Conservation (phyloP, 2,888 invertebrate species). For the Taenaris catops region DNA sequence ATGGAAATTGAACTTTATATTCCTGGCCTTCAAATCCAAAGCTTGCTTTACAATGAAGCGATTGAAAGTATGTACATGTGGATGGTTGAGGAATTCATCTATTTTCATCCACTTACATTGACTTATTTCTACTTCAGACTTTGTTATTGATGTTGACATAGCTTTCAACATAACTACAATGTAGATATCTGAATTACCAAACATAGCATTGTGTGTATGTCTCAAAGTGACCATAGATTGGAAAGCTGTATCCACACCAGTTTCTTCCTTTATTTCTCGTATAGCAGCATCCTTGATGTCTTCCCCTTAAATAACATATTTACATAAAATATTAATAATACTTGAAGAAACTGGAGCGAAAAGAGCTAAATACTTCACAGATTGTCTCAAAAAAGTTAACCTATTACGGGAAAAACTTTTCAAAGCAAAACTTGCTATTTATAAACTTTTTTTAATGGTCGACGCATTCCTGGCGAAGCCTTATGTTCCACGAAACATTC, state of each 20-base stretch:
- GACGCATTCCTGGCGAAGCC: too few relatives aligned
- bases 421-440: too few relatives aligned
- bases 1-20: conserved; percentile 79
- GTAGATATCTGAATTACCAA: conserved; percentile 93
- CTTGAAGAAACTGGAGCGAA: too few relatives aligned
- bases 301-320: conserved; percentile 80
- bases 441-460: too few relatives aligned
- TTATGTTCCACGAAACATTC: too few relatives aligned
- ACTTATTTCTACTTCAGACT: conserved; percentile 88
- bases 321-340: too few relatives aligned
- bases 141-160: conserved; percentile 79
- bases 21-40: conserved; percentile 81
- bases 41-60: conserved; percentile 83
- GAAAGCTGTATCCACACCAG: conserved; percentile 88
- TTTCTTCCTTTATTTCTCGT: conserved; percentile 95
- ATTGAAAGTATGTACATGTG: conserved; percentile 86
- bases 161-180: conserved; percentile 87
- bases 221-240: conserved; percentile 87
- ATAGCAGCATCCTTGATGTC: conserved; percentile 89
- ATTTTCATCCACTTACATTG: conserved; percentile 91
- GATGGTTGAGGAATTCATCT: conserved; percentile 84
- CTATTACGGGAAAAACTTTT: too few relatives aligned
- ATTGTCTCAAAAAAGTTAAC: too few relatives aligned
- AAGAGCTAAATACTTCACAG: too few relatives aligned
- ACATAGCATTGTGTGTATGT: conserved; percentile 87